These are phyloP conservation scores for Rhabdophis nuchalis DNA, from an alignment of 2,797 vertebrate genomes.

Conservation along the genomic window DNA sequence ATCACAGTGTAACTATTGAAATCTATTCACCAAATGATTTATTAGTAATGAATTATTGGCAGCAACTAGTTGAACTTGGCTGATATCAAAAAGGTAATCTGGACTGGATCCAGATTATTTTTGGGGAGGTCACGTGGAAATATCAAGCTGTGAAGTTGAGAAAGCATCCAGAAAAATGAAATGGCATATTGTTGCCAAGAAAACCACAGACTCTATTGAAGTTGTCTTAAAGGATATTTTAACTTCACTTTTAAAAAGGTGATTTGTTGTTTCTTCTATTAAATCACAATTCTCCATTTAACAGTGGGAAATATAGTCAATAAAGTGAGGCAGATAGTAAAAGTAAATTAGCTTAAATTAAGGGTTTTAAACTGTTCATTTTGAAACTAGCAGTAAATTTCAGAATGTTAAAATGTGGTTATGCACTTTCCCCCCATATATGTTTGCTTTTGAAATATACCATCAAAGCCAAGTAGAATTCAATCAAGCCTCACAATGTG, in stretches of 20 bases:
- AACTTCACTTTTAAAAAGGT: neutral
- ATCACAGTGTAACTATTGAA: neutral
- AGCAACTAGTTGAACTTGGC: neutral
- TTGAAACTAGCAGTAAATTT: neutral
- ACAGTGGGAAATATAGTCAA: neutral
- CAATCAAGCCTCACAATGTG: neutral
- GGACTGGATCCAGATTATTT: neutral
- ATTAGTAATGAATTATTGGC: neutral
- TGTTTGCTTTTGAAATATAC: neutral
- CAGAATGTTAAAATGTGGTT: neutral
- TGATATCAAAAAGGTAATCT: neutral
- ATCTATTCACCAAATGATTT: neutral
- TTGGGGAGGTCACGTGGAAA: neutral
- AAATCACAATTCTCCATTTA: neutral
- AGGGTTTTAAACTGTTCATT: neutral
- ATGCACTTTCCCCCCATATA: neutral
- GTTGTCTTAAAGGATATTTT: neutral
- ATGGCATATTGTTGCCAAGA: neutral
- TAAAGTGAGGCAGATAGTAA: neutral
- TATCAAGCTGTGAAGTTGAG: neutral
- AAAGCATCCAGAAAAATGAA: neutral
- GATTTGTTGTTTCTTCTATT: neutral
- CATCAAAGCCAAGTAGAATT: neutral
- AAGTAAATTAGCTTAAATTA: neutral
- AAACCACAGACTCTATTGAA: neutral